Evolutionary conservation across 2,888 invertebrate genomes (phyloP).

Genomic region (Aricia artaxerxes): DNA sequence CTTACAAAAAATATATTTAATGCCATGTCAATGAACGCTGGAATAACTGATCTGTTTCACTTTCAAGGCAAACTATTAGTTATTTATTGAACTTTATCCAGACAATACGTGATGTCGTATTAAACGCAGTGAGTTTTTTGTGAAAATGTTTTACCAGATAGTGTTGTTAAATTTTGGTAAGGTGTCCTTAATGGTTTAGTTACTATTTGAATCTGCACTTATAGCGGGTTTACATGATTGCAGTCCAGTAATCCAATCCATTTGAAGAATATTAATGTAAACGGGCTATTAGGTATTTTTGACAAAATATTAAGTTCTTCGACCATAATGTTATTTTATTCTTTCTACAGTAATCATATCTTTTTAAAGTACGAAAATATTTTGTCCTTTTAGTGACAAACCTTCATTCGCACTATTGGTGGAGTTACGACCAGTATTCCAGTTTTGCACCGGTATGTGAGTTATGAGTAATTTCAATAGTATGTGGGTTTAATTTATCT

Average conservation of each 20-base stretch:
- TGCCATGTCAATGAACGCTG: background rate
- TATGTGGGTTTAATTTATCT: background rate
- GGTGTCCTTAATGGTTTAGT: background rate
- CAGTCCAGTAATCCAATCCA: too few relatives aligned
- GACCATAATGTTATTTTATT: background rate
- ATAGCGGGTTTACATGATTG: too few relatives aligned
- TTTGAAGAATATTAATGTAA: too few relatives aligned
- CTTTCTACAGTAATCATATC: background rate
- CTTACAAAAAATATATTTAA: background rate
- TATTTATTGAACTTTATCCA: background rate
- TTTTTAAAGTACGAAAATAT: background rate
- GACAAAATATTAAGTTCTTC: too few relatives aligned
- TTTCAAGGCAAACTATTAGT: slow-evolving; percentile 5
- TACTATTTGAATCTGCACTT: too few relatives aligned
- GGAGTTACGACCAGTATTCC: background rate
- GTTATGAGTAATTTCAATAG: background rate
- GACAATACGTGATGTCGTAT: background rate
- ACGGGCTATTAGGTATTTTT: too few relatives aligned
- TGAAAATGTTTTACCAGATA: background rate
- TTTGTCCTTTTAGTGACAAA: background rate
- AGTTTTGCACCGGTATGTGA: background rate
- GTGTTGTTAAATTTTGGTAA: background rate
- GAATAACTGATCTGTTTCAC: background rate
- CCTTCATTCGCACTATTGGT: background rate
- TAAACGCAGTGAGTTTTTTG: background rate